Evolutionary conservation across 2,113 vertebrate genomes (phyloP).

Genomic region (Falcunculus frontatus): DNA sequence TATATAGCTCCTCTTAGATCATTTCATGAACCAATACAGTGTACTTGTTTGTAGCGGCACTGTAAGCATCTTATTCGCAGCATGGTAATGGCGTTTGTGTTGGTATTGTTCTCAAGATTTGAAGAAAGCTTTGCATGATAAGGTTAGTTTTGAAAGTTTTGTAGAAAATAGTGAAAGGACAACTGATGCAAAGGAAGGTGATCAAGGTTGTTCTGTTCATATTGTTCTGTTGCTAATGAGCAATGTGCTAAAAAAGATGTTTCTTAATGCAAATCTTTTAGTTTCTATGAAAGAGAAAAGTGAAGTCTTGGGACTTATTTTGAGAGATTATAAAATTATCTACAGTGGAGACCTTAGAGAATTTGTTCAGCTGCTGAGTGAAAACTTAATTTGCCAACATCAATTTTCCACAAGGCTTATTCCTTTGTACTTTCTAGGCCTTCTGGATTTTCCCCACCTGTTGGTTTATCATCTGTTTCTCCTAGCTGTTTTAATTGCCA

Average conservation of each 20-base stretch:
- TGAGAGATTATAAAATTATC: neutral
- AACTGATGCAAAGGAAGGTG: neutral
- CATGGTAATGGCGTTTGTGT: neutral
- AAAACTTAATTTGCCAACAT: neutral
- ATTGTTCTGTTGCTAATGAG: neutral
- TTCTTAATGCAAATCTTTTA: neutral
- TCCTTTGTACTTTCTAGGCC: neutral
- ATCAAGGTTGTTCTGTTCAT: neutral
- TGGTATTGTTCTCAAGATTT: neutral
- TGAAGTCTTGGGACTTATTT: neutral
- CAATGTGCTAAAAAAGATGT: neutral
- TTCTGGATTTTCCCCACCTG: neutral
- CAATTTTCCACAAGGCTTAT: neutral
- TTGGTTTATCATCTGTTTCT: neutral
- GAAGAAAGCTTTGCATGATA: neutral
- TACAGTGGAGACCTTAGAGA: neutral
- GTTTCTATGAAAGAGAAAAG: neutral
- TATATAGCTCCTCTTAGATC: neutral
- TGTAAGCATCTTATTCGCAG: neutral
- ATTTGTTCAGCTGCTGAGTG: neutral
- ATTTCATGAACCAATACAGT: neutral
- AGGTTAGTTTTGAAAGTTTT: neutral
- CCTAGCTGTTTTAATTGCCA: neutral
- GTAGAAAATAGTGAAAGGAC: neutral
- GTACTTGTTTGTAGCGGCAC: neutral